Evolutionary conservation across 2,113 vertebrate genomes (phyloP).

Genomic region (Tor tambroides): DNA sequence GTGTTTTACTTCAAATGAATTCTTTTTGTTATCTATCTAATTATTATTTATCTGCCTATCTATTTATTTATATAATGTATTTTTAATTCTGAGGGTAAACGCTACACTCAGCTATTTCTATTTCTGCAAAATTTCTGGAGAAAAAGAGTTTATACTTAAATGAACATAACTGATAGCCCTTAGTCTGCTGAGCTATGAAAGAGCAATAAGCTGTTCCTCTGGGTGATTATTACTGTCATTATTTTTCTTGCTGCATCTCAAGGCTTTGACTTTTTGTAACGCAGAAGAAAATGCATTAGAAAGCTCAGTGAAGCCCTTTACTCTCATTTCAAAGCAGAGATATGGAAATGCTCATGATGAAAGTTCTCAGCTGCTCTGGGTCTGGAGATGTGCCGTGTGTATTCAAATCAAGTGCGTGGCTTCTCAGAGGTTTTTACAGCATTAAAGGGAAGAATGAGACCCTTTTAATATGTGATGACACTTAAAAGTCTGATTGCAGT

Average conservation of each 20-base stretch:
- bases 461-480: neutral
- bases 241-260: slow-evolving; percentile 5
- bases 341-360: slow-evolving; percentile 13
- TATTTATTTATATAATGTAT: neutral
- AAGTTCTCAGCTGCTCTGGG: slow-evolving; percentile 8
- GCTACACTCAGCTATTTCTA: neutral
- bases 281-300: neutral
- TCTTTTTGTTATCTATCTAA: too few relatives aligned
- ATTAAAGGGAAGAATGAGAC: neutral
- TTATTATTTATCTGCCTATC: too few relatives aligned
- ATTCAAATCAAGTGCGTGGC: neutral
- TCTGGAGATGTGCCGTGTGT: neutral
- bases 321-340: neutral
- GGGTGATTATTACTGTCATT: slow-evolving; percentile 19
- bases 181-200: neutral
- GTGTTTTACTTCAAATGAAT: too few relatives aligned
- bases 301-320: neutral
- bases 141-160: neutral
- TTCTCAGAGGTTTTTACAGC: slow-evolving; percentile 8
- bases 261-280: neutral
- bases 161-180: neutral
- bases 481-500: neutral
- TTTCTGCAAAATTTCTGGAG: neutral
- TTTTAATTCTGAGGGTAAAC: neutral
- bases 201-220: neutral